Conservation (phyloP, 2,888 invertebrate species). For the Drosophila subquinaria region DNA sequence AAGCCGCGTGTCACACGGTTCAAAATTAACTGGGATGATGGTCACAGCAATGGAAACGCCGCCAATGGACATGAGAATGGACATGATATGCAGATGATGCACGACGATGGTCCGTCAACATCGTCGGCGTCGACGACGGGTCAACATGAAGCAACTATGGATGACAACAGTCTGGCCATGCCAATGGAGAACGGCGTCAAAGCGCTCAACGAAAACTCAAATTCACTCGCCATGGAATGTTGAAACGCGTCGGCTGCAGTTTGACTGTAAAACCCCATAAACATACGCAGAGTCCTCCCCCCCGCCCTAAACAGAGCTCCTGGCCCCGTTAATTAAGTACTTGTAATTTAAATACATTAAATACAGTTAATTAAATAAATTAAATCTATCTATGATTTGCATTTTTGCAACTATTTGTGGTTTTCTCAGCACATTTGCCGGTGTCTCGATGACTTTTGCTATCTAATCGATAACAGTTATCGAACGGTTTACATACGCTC, state of each 20-base stretch:
- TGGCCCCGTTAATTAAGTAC: slow-evolving; percentile 66
- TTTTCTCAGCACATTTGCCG: not conserved
- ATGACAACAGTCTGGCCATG: slow-evolving; percentile 84
- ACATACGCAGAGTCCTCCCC: slow-evolving; percentile 19
- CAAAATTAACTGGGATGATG: slow-evolving; percentile 98
- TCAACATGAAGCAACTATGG: slow-evolving; percentile 74
- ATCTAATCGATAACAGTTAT: slow-evolving; percentile 9
- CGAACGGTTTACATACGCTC: not conserved
- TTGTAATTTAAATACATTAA: slow-evolving; percentile 64
- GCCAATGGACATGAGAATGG: slow-evolving; percentile 57
- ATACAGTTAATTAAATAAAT: slow-evolving; percentile 60
- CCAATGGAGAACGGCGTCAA: slow-evolving; percentile 83
- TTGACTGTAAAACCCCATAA: slow-evolving; percentile 20
- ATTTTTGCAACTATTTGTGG: slow-evolving; percentile 3
- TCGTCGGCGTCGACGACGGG: slow-evolving; percentile 56
- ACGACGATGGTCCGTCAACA: slow-evolving; percentile 63
- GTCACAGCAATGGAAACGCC: slow-evolving; percentile 78
- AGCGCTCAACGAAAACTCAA: slow-evolving; percentile 85
- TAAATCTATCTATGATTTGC: slow-evolving; percentile 42
- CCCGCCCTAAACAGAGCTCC: slow-evolving; percentile 17
- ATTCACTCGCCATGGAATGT: slow-evolving; percentile 86
- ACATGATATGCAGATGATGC: slow-evolving; percentile 67
- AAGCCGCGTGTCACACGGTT: slow-evolving; percentile 98
- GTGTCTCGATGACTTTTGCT: not conserved
- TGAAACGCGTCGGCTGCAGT: slow-evolving; percentile 57